phyloP scores from a whole-genome alignment of 2,888 invertebrate species.

The Nymphalis urticae region DNA sequence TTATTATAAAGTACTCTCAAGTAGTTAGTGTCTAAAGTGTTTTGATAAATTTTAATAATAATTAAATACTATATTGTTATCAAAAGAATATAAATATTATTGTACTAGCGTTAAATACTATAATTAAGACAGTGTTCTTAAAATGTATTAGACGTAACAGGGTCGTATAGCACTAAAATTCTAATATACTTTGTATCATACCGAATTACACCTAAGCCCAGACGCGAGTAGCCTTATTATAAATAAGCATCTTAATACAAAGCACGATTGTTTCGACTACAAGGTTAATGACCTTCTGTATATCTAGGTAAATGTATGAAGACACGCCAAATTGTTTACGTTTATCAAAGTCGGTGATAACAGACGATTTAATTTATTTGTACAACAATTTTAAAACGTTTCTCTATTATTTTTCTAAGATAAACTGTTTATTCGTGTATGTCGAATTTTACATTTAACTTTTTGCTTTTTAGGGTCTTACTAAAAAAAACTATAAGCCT shows the following conservation, averaged over 20 bases:
- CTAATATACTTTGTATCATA: not conserved
- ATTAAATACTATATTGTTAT: no score
- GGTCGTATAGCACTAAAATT: no score
- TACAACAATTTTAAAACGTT: not conserved
- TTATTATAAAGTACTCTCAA: no score
- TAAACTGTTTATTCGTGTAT: not conserved
- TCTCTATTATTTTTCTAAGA: not conserved
- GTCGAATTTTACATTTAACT: not conserved
- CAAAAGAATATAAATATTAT: no score
- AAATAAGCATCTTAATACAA: slow-evolving; percentile 15
- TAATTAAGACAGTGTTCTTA: no score
- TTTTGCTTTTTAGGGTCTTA: not conserved
- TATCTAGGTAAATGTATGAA: slow-evolving; percentile 26
- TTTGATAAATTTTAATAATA: no score
- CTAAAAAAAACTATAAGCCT: not conserved
- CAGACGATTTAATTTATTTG: slow-evolving; percentile 11
- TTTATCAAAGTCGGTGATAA: slow-evolving; percentile 30
- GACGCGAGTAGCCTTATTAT: slow-evolving; percentile 18
- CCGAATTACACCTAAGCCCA: not conserved
- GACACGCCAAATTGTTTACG: slow-evolving; percentile 24
- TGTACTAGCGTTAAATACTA: no score
- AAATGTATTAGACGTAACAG: no score
- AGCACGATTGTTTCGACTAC: slow-evolving; percentile 24
- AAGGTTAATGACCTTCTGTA: slow-evolving; percentile 30
- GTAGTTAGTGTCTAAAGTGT: no score